Percentiles rank a stretch among this genome's conserved stretches.
phyloP scores from a whole-genome alignment of 2,888 invertebrate genomes.

The Cosmorhoe ocellata region DNA sequence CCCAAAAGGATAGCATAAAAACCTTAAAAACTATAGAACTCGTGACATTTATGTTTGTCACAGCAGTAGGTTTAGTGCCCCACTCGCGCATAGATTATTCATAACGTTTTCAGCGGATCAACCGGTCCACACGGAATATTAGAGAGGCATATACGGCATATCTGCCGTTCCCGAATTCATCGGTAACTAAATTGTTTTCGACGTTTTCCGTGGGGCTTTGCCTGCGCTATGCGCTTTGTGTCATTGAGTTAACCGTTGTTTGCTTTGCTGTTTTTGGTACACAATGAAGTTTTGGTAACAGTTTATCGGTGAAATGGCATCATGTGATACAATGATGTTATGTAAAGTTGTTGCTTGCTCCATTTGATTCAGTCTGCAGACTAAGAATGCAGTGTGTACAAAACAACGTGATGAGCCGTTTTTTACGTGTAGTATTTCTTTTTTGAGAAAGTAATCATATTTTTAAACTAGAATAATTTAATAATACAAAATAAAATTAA shows the following conservation, averaged over 20 bases:
- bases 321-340: too few species aligned
- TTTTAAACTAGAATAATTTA: too few species aligned
- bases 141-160: slow-evolving; percentile 53
- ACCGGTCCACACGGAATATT: slow-evolving; percentile 77
- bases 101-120: slow-evolving; percentile 72
- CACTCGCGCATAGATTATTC: slow-evolving; percentile 65
- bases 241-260: slow-evolving; percentile 33
- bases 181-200: slow-evolving; percentile 74
- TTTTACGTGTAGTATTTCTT: too few species aligned
- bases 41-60: slow-evolving; percentile 14
- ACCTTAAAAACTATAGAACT: slow-evolving; percentile 11
- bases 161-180: slow-evolving; percentile 68
- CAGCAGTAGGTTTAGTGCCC: slow-evolving; percentile 1
- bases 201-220: slow-evolving; percentile 40
- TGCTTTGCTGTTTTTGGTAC: slow-evolving; percentile 10
- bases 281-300: slow-evolving; percentile 3
- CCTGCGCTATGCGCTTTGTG: slow-evolving; percentile 33
- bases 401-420: too few species aligned
- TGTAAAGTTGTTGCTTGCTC: too few species aligned
- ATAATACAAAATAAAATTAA: too few species aligned
- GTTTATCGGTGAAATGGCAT: background rate
- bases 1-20: background rate
- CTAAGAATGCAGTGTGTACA: too few species aligned
- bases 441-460: too few species aligned
- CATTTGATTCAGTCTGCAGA: too few species aligned